Evolutionary conservation across 1,140 invertebrate species (phyloP).

Genomic region (Nebria ingens): DNA sequence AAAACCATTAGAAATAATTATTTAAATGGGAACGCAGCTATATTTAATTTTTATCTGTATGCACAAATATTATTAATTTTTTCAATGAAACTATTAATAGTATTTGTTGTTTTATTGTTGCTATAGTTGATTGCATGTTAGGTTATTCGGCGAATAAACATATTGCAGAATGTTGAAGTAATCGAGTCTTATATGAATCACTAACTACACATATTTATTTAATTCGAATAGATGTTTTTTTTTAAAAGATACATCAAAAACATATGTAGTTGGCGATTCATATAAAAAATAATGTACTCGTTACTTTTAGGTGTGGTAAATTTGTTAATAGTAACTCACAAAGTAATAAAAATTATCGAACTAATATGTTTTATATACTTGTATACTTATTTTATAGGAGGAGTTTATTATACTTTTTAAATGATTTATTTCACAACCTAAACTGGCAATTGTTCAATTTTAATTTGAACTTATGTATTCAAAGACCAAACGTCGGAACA

Average conservation of each 20-base stretch:
- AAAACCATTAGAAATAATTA: neutral
- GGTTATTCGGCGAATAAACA: constrained; percentile 31
- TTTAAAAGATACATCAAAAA: neutral
- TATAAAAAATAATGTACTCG: neutral
- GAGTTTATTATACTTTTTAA: too few relatives aligned
- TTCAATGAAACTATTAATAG: neutral
- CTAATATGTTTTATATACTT: too few relatives aligned
- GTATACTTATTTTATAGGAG: neutral
- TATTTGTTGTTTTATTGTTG: neutral
- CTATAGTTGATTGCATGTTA: constrained; percentile 2
- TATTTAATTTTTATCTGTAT: neutral
- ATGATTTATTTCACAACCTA: neutral
- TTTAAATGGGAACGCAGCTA: neutral
- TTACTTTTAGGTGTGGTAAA: neutral
- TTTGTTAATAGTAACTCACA: too few relatives aligned
- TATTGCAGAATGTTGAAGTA: constrained; percentile 15
- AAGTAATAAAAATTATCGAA: too few relatives aligned
- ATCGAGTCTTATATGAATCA: neutral
- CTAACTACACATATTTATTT: neutral
- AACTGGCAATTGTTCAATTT: neutral
- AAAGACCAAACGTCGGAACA: neutral
- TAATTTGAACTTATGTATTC: neutral
- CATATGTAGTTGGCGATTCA: neutral
- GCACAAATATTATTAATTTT: neutral
- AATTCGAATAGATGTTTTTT: neutral